Evolutionary conservation across 2,888 invertebrate genomes (phyloP).

Genomic region (Acrobasis suavella): DNA sequence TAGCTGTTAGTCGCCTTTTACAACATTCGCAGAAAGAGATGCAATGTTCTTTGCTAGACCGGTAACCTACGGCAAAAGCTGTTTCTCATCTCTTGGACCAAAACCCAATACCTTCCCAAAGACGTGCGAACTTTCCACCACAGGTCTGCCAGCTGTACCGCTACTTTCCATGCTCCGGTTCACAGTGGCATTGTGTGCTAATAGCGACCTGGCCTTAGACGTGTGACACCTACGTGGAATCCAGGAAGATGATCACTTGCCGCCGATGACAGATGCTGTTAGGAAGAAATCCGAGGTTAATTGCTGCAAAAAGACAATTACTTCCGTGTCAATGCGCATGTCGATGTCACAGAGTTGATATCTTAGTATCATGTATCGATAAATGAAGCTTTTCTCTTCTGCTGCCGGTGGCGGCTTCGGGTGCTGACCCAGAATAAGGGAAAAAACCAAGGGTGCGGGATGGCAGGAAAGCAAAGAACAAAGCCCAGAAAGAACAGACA

Average conservation of each 20-base stretch:
- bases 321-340: neutral
- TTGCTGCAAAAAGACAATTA: neutral
- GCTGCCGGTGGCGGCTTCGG: too few relatives aligned
- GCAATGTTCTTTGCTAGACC: too few relatives aligned
- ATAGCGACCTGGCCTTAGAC: slow-evolving; percentile 64
- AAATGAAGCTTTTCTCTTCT: too few relatives aligned
- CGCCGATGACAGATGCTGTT: slow-evolving; percentile 11
- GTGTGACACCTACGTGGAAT: slow-evolving; percentile 52
- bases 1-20: too few relatives aligned
- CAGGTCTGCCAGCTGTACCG: slow-evolving; percentile 41
- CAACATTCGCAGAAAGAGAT: too few relatives aligned
- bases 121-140: slow-evolving; percentile 29
- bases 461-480: too few relatives aligned
- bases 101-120: slow-evolving; percentile 8
- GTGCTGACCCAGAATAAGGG: too few relatives aligned
- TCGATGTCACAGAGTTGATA: neutral
- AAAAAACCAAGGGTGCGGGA: too few relatives aligned
- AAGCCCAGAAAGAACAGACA: too few relatives aligned
- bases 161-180: slow-evolving; percentile 73
- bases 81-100: slow-evolving; percentile 1
- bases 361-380: neutral
- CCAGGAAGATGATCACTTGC: slow-evolving; percentile 28
- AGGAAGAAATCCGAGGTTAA: slow-evolving; percentile 1
- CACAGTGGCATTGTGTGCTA: slow-evolving; percentile 65
- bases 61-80: too few relatives aligned